A percentile compares a stretch with the other conserved stretches of the same genome.
Conservation (phyloP, 2,113 vertebrate genomes). For the Aphelocoma coerulescens region DNA sequence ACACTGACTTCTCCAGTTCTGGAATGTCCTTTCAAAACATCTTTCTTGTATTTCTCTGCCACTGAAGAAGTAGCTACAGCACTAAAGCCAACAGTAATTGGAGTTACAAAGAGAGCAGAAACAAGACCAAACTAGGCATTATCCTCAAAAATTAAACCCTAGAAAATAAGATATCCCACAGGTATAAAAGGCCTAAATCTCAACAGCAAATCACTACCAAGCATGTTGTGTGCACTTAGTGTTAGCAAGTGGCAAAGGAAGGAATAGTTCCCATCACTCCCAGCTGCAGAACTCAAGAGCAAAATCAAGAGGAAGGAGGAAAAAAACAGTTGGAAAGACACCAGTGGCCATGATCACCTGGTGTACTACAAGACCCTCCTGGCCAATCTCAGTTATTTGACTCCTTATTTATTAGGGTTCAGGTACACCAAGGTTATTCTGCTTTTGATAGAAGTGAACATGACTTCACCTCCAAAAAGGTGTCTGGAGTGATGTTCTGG, state of each 20-base stretch:
- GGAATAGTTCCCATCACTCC: background rate
- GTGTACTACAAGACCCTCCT: background rate
- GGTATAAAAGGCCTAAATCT: background rate
- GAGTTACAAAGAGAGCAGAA: background rate
- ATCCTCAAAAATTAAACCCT: background rate
- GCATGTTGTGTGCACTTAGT: fast-evolving
- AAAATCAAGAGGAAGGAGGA: background rate
- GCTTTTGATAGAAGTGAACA: background rate
- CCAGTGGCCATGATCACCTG: fast-evolving
- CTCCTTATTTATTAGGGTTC: background rate
- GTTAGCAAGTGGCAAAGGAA: background rate
- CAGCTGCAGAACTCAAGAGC: background rate
- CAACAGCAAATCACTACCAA: background rate
- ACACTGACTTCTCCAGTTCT: background rate
- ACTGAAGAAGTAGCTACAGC: background rate
- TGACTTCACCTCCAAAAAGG: background rate
- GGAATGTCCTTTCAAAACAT: background rate
- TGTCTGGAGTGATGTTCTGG: background rate
- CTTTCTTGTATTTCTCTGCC: background rate
- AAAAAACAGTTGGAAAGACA: background rate
- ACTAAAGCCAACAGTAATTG: background rate
- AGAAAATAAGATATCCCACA: background rate
- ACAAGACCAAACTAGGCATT: background rate
- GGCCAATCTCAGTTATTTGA: background rate
- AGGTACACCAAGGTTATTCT: background rate